Percentiles rank a stretch among this genome's conserved stretches.
Conservation (phyloP, 2,113 vertebrate species). For the Montifringilla adamsi region DNA sequence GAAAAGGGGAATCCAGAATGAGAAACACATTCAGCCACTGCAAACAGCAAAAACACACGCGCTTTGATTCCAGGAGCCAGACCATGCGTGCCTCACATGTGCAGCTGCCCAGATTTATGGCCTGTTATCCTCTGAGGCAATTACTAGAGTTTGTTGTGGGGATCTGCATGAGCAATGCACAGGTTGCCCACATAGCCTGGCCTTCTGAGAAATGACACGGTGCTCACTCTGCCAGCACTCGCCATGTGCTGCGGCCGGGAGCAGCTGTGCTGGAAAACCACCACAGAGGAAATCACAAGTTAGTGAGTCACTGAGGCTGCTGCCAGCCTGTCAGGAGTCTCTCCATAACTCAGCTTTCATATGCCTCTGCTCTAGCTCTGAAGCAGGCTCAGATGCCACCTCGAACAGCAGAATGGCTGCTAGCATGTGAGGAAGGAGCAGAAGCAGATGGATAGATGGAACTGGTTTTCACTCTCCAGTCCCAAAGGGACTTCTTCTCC, state of each 20-base stretch:
- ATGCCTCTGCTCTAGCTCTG: slow-evolving; percentile 37
- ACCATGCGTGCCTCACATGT: slow-evolving; percentile 23
- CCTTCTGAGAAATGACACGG: slow-evolving; percentile 10
- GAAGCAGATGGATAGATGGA: background rate
- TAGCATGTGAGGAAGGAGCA: background rate
- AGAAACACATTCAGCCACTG: slow-evolving; percentile 53
- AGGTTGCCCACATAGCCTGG: slow-evolving; percentile 44
- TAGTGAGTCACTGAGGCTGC: slow-evolving; percentile 69
- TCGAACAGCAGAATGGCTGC: background rate
- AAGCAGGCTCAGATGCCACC: slow-evolving; percentile 16
- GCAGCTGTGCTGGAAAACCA: slow-evolving; percentile 50
- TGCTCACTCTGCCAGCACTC: background rate
- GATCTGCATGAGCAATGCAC: slow-evolving; percentile 8
- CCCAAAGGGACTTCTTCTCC: background rate
- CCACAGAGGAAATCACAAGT: slow-evolving; percentile 71
- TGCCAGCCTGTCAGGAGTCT: slow-evolving; percentile 46
- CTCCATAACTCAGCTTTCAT: slow-evolving; percentile 51
- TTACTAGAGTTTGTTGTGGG: slow-evolving; percentile 30
- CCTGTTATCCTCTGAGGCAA: slow-evolving; percentile 45
- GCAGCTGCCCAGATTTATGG: slow-evolving; percentile 44
- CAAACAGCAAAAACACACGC: slow-evolving; percentile 29
- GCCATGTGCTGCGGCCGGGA: slow-evolving; percentile 4
- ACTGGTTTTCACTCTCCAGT: background rate
- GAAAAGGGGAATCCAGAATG: slow-evolving; percentile 36
- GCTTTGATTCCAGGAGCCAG: slow-evolving; percentile 55